A percentile compares a stretch with the other conserved stretches of the same genome.
Evolutionary conservation across 64 coral and sea anemone genomes (phyloP).

Genomic region (Cladopsammia gracilis): DNA sequence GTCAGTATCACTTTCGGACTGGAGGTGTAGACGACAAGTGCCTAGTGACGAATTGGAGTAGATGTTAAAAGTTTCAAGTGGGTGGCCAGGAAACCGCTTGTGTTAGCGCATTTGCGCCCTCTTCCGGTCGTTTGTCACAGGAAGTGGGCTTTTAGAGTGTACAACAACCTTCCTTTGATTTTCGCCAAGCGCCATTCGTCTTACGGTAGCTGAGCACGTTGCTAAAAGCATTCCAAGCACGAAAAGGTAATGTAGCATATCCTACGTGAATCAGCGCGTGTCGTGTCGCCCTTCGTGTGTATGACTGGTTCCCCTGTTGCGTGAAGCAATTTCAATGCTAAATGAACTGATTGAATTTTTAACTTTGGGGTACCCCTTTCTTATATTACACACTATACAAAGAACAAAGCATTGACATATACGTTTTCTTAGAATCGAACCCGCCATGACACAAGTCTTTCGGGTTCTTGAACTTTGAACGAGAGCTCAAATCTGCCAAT

Average conservation of each 20-base stretch:
- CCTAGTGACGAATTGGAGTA: neutral
- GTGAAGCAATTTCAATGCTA: too few species aligned
- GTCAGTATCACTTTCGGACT: too few species aligned
- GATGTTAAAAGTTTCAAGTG: slow-evolving; percentile 2
- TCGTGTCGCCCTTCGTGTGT: neutral
- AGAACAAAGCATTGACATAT: too few species aligned
- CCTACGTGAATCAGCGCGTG: neutral
- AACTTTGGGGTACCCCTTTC: too few species aligned
- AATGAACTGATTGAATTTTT: too few species aligned
- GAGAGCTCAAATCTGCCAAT: neutral
- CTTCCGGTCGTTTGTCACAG: slow-evolving; percentile 46
- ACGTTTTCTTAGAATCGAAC: neutral
- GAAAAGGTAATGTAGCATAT: neutral
- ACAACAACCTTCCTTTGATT: neutral
- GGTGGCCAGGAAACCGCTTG: slow-evolving; percentile 5
- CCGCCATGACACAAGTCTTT: neutral
- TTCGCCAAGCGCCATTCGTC: neutral
- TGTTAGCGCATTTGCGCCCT: neutral
- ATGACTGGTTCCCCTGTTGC: too few species aligned
- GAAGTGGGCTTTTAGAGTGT: slow-evolving; percentile 13
- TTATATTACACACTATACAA: too few species aligned
- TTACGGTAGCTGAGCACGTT: neutral
- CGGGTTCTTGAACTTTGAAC: neutral
- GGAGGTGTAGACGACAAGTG: neutral
- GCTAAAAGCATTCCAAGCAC: neutral